Conservation (phyloP, 2,888 invertebrate genomes). For the Papilio demoleus region DNA sequence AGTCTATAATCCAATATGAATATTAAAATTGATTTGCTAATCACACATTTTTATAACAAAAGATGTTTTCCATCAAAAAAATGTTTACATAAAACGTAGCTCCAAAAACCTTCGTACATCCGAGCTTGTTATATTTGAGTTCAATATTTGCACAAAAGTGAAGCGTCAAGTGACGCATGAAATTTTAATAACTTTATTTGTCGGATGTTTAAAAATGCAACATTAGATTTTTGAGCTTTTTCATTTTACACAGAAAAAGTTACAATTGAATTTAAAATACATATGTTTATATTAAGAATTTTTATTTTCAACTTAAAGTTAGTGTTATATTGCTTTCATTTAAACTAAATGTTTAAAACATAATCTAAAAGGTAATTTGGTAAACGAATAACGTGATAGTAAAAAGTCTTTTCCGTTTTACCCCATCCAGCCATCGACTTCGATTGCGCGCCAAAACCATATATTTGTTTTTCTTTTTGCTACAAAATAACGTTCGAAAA, state of each 20-base stretch:
- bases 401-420: not conserved
- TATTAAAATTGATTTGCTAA: not conserved
- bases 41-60: slow-evolving; percentile 4
- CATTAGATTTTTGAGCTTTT: not conserved
- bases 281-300: not conserved
- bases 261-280: not conserved
- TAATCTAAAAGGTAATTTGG: not conserved
- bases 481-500: slow-evolving; percentile 7
- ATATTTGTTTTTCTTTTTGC: not conserved
- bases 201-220: slow-evolving; percentile 11
- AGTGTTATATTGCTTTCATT: not conserved
- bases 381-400: not conserved
- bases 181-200: slow-evolving; percentile 28
- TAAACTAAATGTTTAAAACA: not conserved
- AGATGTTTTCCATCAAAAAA: not conserved
- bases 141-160: slow-evolving; percentile 27
- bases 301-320: not conserved
- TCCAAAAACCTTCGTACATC: not conserved
- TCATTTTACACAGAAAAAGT: not conserved
- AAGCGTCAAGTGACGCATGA: slow-evolving; percentile 11
- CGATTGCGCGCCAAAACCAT: not conserved
- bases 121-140: slow-evolving; percentile 6
- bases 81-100: slow-evolving; percentile 7
- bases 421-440: not conserved
- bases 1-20: too few species aligned